phyloP scores from a whole-genome alignment of 2,113 vertebrate species.

The Tragulus kanchil region DNA sequence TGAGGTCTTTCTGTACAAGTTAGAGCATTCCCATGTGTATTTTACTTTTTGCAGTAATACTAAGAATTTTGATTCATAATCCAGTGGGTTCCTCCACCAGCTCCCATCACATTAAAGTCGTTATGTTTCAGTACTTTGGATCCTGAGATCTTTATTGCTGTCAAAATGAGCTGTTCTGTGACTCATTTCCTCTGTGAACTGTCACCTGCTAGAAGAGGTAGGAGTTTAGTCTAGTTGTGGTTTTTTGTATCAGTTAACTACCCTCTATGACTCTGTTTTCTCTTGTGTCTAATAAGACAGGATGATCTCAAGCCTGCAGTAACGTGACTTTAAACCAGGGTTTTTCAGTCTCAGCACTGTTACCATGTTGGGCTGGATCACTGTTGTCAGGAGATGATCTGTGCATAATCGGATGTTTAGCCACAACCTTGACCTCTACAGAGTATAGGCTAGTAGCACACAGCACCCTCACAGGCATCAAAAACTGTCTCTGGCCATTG shows the following conservation, averaged over 20 bases:
- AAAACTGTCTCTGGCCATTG: background rate
- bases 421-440: background rate
- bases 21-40: rapidly evolving
- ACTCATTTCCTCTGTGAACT: background rate
- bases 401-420: background rate
- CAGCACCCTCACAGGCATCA: background rate
- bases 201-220: background rate
- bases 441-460: too few relatives aligned
- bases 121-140: background rate
- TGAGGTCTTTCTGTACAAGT: background rate
- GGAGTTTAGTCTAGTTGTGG: background rate
- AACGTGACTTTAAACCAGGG: background rate
- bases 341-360: background rate
- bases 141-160: background rate
- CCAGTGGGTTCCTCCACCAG: background rate
- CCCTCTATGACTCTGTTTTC: background rate
- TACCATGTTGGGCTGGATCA: background rate
- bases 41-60: background rate
- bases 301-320: background rate
- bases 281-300: background rate
- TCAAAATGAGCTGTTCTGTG: background rate
- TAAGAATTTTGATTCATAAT: background rate
- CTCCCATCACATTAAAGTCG: background rate
- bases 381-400: background rate
- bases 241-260: background rate